These are phyloP conservation scores for Limonius californicus DNA, from an alignment of 1,140 invertebrate genomes.

Conservation along the genomic window DNA sequence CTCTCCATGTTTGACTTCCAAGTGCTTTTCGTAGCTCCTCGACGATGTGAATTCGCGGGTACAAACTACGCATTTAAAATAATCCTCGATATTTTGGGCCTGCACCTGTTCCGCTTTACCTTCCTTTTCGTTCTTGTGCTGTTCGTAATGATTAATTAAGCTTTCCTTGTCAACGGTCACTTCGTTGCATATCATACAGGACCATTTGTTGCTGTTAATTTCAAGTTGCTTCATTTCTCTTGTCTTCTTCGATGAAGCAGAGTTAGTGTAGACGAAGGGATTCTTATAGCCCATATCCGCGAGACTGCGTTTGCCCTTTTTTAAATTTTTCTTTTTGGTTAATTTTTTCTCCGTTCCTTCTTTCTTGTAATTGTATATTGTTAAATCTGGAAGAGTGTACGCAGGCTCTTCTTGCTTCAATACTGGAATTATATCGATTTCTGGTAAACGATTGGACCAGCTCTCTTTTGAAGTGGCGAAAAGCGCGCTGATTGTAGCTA, in stretches of 20 bases:
- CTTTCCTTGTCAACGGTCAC: constrained; percentile 13
- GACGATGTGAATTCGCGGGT: neutral
- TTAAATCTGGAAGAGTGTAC: neutral
- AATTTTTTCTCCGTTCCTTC: neutral
- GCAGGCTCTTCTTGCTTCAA: neutral
- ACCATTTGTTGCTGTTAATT: neutral
- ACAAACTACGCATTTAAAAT: constrained; percentile 1
- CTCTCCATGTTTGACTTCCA: neutral
- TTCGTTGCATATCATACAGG: constrained; percentile 21
- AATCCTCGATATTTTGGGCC: neutral
- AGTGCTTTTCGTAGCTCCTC: neutral
- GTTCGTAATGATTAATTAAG: constrained; percentile 25
- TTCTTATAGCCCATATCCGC: neutral
- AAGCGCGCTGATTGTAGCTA: neutral
- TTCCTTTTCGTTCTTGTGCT: constrained; percentile 19
- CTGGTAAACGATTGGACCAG: neutral
- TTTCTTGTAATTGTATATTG: neutral
- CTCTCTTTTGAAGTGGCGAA: neutral
- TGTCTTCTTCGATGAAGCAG: neutral
- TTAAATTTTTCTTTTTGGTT: neutral
- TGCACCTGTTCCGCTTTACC: neutral
- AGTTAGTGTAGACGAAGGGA: neutral
- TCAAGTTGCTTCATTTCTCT: neutral
- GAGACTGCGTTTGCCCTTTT: neutral
- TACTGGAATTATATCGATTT: constrained; percentile 8